Evolutionary conservation across 2,888 invertebrate species (phyloP).

Genomic region (Drosophila monieri): DNA sequence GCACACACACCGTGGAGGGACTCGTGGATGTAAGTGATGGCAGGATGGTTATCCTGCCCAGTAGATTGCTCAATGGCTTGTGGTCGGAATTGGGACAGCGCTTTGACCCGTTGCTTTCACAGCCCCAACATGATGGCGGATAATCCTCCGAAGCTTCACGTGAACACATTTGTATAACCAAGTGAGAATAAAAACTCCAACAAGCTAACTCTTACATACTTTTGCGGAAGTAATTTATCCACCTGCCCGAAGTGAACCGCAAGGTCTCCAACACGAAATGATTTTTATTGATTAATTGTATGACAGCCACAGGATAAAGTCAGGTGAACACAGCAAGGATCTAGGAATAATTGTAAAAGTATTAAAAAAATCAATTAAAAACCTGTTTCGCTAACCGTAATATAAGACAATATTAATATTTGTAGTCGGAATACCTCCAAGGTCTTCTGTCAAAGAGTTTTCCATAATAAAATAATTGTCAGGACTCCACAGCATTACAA

Average conservation of each 20-base stretch:
- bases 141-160: background rate
- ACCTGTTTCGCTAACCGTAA: too few species aligned
- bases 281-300: background rate
- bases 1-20: slow-evolving; percentile 6
- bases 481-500: background rate
- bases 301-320: background rate
- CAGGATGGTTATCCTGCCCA: slow-evolving; percentile 27
- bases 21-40: background rate
- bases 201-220: background rate
- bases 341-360: too few species aligned
- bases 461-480: background rate
- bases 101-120: slow-evolving; percentile 53
- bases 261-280: background rate
- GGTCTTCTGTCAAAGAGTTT: background rate
- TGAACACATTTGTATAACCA: slow-evolving; percentile 1
- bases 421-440: background rate
- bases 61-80: slow-evolving; percentile 54
- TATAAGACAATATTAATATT: background rate
- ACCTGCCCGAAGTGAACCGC: background rate
- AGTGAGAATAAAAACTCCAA: background rate
- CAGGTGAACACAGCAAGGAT: too few species aligned
- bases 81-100: slow-evolving; percentile 57
- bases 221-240: too few species aligned
- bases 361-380: too few species aligned
- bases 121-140: slow-evolving; percentile 21